phyloP scores from a whole-genome alignment of 2,113 vertebrate genomes.

The Dipodomys merriami region DNA sequence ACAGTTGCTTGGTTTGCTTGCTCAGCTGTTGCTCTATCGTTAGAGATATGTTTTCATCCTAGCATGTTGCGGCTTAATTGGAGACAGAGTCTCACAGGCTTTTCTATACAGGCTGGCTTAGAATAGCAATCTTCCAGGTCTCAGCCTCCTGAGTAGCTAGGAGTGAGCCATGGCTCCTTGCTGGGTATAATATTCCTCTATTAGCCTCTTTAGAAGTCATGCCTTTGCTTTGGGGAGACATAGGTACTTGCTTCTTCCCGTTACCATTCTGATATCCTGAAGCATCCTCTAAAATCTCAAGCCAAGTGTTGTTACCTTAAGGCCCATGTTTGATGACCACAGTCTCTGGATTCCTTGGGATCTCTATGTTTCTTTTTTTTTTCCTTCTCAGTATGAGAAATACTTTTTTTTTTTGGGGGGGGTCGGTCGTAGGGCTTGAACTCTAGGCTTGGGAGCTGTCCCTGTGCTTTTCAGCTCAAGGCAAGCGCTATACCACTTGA shows the following conservation, averaged over 20 bases:
- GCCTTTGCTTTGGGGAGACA: neutral
- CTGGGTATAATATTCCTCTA: neutral
- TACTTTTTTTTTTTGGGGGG: neutral
- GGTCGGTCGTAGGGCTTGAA: no score
- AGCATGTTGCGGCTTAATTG: no score
- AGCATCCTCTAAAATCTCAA: constrained; percentile 4
- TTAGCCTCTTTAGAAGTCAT: constrained; percentile 11
- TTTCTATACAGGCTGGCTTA: no score
- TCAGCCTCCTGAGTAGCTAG: no score
- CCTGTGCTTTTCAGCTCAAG: no score
- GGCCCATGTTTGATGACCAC: neutral
- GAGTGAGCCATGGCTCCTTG: neutral
- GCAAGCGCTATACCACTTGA: no score
- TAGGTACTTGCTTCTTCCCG: neutral
- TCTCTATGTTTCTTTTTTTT: neutral
- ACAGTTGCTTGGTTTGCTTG: no score
- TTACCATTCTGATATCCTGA: neutral
- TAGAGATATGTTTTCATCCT: no score
- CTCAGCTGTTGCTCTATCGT: no score
- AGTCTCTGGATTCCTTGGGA: neutral
- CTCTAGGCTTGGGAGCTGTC: no score
- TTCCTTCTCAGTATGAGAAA: neutral
- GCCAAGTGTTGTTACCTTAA: neutral
- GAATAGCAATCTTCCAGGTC: no score
- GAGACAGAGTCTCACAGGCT: no score